Base-by-base conservation (phyloP, 2,888 invertebrate genomes). In the Caenorhabditis sp. region DNA sequence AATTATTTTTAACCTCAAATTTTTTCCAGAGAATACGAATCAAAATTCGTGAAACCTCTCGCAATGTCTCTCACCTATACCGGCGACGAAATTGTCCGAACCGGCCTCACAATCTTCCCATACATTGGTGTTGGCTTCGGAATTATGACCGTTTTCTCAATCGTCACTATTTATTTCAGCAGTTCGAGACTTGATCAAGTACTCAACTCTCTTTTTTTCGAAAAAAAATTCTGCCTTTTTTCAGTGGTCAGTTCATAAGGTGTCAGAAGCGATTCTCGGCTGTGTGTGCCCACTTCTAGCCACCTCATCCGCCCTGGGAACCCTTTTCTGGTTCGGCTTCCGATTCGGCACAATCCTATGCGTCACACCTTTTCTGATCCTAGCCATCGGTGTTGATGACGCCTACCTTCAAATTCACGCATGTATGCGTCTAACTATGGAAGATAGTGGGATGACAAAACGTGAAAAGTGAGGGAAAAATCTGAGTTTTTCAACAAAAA, bases 321-420 rank as follows among this genome's bases (percentile, higher is more conserved):
- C 76, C n/a, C 79, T 85, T 12, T 85, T 85, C 77, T 81, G 79
- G 84, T 73, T 69, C 51, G 82, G 83, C 19, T 77, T 85, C 61
- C 66, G 85, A 31, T 85, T 85, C 59, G 85, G 85, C 55, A 82
- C 85, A 0, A 85, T 85, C 64, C 81, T 85, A n/a, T 78, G 78
- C 66, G 84, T 85, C n/a, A 83, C 83, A 19, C 85, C 85, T 0
- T 85, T 85, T 49, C 71, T 85, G 62, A 81, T 85, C n/a, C 61
- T 85, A 57, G 85, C 84, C 1, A 85, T 84, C 66, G 84, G 83
- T 77, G 85, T 85, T 8, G 85, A 85, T 59, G 85, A 85, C 68
- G 84, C 85, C n/a, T 85, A 78, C 59, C 68, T 85, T 19, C 82
- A 81, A 70, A 80, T 85, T 58, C 84, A 85, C 58, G 77, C 83